Evolutionary conservation across 2,113 vertebrate species (phyloP).

Genomic region (Myocastor coypus): DNA sequence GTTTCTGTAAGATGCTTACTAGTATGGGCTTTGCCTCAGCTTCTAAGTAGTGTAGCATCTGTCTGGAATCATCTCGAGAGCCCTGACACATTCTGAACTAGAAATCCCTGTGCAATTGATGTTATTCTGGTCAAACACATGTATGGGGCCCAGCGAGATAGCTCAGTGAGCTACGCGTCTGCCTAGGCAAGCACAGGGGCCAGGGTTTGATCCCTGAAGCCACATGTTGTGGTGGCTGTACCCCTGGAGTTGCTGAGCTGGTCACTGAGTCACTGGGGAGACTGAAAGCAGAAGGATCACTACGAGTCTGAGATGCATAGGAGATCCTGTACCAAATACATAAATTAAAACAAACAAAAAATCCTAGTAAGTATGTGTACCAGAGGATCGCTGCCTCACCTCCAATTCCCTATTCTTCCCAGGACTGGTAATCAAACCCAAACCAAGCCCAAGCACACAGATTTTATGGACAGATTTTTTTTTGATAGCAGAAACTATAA

Average conservation of each 20-base stretch:
- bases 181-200: too few species aligned
- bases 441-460: neutral
- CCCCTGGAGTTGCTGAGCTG: too few species aligned
- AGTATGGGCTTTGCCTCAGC: neutral
- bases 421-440: neutral
- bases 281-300: too few species aligned
- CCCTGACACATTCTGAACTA: neutral
- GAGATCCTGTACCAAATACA: too few species aligned
- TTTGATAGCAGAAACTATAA: neutral
- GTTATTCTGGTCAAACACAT: neutral
- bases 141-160: too few species aligned
- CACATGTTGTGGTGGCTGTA: too few species aligned
- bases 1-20: neutral
- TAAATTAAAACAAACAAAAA: too few species aligned
- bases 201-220: too few species aligned
- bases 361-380: neutral
- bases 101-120: neutral
- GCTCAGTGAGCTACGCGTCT: too few species aligned
- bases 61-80: neutral
- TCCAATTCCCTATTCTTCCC: neutral
- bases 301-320: too few species aligned
- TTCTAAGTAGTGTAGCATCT: neutral
- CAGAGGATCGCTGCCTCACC: too few species aligned
- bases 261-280: too few species aligned
- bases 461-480: neutral